Evolutionary conservation across 1,140 invertebrate species (phyloP).

Genomic region (Hesperophylax magnus): DNA sequence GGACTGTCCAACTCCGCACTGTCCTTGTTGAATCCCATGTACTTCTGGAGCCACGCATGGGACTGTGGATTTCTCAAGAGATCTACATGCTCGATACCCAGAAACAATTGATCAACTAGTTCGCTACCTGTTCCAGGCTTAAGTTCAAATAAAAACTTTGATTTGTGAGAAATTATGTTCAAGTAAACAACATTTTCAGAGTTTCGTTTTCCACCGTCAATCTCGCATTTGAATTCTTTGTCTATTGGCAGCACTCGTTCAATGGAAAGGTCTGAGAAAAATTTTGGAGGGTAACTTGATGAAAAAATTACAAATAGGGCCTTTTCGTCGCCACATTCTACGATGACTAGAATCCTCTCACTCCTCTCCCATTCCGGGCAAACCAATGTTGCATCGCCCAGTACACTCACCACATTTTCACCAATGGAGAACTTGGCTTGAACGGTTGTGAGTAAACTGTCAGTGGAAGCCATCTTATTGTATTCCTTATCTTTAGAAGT

Average conservation of each 20-base stretch:
- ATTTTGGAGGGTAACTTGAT: slow-evolving; percentile 73
- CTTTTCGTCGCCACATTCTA: slow-evolving; percentile 68
- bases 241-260: slow-evolving; percentile 84
- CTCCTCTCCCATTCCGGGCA: slow-evolving; percentile 66
- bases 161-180: slow-evolving; percentile 66
- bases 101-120: slow-evolving; percentile 68
- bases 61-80: slow-evolving; percentile 64
- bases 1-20: slow-evolving; percentile 69
- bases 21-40: slow-evolving; percentile 62
- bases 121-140: slow-evolving; percentile 66
- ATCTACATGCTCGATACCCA: slow-evolving; percentile 66
- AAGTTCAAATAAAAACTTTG: slow-evolving; percentile 68
- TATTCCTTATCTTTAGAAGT: too few species aligned
- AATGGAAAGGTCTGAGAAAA: slow-evolving; percentile 79
- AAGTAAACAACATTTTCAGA: slow-evolving; percentile 67
- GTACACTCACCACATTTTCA: slow-evolving; percentile 70
- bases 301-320: slow-evolving; percentile 64
- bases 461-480: slow-evolving; percentile 25
- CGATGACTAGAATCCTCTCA: slow-evolving; percentile 67
- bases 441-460: slow-evolving; percentile 35
- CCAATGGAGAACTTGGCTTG: slow-evolving; percentile 73
- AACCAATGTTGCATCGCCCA: slow-evolving; percentile 66
- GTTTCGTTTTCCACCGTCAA: slow-evolving; percentile 70
- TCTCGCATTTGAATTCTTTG: slow-evolving; percentile 82
- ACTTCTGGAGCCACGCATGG: slow-evolving; percentile 68